Evolutionary conservation across 2,113 vertebrate genomes (phyloP), one percentile per base, ranked within the genome.

Genomic region (Mustela nigripes): DNA sequence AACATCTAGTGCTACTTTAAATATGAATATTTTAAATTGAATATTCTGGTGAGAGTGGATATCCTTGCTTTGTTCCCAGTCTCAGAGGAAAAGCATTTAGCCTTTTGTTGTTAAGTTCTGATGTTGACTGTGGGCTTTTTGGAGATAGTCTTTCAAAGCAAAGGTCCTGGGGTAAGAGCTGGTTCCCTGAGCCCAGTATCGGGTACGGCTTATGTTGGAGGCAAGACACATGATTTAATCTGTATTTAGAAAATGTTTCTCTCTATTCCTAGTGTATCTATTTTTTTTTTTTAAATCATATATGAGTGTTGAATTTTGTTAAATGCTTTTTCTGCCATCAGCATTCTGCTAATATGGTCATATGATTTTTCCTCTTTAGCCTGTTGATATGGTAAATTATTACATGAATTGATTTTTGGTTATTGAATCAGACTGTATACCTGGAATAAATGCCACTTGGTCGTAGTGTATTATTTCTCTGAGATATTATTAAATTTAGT

Each of bases 381-480:
- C 24, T 76, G 26, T 86, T 78, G n/a, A 93, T 78, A 56, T 78
- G n/a, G 58, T 78, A 31, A 19, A 78, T 93, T 67, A 78, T 93
- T 67, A 56, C 67, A 18, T 36, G 48, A n/a, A 56, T 65, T 86
- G 67, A 78, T 65, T 93, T 78, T 93, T 67, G 71, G 19, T 26
- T 78, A n/a, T 67, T 78, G 60, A 78, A 67, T 22, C 26, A 79
- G 45, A 26, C 73, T 56, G n/a, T 12, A 62, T 50, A 48, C 16
- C 42, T 89, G 76, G 86, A 62, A 94, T 94, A 62, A 94, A 39
- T 50, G 45, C 24, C 26, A 26, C 33, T 39, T 73, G 24, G 58
- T 73, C 33, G 42, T 19, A 39, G 63, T 48, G 18, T 94, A 31
- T 81, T 73, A 50, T 50, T 89, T 22, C 69, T 50, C 88, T 94